Evolutionary conservation across 2,888 invertebrate species (phyloP), one percentile per base, ranked within the genome.

Genomic region (Drosophila paranaensis): DNA sequence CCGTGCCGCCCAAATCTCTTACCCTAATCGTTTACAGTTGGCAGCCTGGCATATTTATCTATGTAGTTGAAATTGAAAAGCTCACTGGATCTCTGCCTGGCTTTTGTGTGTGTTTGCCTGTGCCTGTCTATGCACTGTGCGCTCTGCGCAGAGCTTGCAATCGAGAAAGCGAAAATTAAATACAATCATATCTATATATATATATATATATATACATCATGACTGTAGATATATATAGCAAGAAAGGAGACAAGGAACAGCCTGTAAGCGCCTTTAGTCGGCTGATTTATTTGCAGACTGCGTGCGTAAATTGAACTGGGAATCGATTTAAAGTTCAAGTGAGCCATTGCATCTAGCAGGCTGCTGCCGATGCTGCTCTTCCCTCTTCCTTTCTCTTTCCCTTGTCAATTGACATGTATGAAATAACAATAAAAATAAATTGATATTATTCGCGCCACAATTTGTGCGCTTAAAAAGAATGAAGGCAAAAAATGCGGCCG

Each of bases 31-130:
- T 39, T 74, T 76, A 51, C 81, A 74, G 81, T 77, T 77, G 83
- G 68, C 81, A 75, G 82, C 67, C 42, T 63, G 72, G 81, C 88
- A 78, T 81, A 81, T 84, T 89, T 84, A 84, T 84, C 87, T 84
- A 78, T 78, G 79, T 81, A 74, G 79, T 81, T 60, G 76, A 89
- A 84, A 84, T 84, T 84, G 84, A 89, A 84, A 89, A 87, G 79
- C 80, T 66, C 54, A 35, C 69, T 51, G 60, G 35, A 50, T 33
- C 57, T 50, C 56, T 42, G 37, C 16, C 60, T 35, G 50, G 16
- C 62, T 58, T 68, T 64, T 76, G 66, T 71, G 57, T 64, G 61
- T 16, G n/a, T 30, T n/a, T 46, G 30, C 10, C 27, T 40, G 16
- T 20, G 20, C 2, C 20, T 20, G 20, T 20, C 20, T 20, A 20